Evolutionary conservation across 2,797 vertebrate species (phyloP), one percentile per base, ranked within the genome.

Genomic region (Aphelocoma californica): DNA sequence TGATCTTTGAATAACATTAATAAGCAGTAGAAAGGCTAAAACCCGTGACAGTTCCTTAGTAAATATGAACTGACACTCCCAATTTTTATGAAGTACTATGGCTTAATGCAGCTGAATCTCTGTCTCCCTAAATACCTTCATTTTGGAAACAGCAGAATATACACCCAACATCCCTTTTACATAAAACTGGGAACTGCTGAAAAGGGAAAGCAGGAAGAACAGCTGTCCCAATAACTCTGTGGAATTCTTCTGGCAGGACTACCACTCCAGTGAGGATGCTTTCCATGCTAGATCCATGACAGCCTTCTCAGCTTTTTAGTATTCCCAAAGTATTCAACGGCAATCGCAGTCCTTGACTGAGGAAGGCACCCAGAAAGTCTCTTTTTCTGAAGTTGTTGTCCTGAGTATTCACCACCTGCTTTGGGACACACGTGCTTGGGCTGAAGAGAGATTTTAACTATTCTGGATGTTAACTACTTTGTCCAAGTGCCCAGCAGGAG

Each of bases 11-110:
- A 44, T 61, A 81, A 73, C 7, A 58, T 31, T 65, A 69, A 86
- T 77, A 70, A 93, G 56, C 32, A 78, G 57, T 47, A 82, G 89
- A 80, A 95, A 64, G 34, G 58, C 32, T 91, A 87, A 92, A 92
- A 13, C 23, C 25, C 20, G 14, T 26, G 25, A 31, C 42, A 85
- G 53, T 66, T 94, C 53, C 53, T 80, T 53, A 69, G 45, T 72
- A 57, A 90, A 66, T 50, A 50, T 58, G 65, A 89, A 75, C 38
- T 25, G 48, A 67, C 29, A 50, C 36, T 93, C n/a, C 29, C 40
- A 54, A 21, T 67, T 92, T 96, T 82, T 61, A 51, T 48, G 32
- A 71, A 87, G 25, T 31, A 51, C 42, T 67, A 28, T 36, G 34
- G 50, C 21, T 82, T 81, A 66, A 36, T 28, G 38, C 19, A 82